phyloP scores from a whole-genome alignment of 1,140 invertebrate species.

The Holotrichia oblita region DNA sequence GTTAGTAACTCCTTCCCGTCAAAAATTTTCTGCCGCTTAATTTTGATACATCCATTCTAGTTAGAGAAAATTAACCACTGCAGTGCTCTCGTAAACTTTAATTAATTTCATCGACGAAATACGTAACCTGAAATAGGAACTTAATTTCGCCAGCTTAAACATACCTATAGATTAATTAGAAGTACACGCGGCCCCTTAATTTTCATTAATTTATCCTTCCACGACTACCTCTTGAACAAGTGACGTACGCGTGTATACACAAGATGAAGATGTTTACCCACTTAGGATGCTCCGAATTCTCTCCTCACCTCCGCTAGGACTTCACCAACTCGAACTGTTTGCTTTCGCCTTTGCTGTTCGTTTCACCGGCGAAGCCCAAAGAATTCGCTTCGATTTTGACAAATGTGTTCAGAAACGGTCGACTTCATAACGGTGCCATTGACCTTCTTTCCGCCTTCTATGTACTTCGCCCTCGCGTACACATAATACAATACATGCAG shows the following conservation, averaged over 20 bases:
- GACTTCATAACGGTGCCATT: constrained; percentile 16
- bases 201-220: neutral
- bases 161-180: neutral
- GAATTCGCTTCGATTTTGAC: constrained; percentile 11
- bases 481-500: neutral
- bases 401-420: neutral
- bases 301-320: neutral
- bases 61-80: too few species aligned
- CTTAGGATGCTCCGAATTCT: neutral
- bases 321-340: neutral
- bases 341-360: neutral
- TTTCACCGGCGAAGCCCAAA: neutral
- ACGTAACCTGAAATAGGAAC: neutral
- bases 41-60: too few species aligned
- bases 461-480: neutral
- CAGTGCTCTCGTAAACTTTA: too few species aligned
- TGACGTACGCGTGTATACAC: neutral
- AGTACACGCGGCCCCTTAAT: neutral
- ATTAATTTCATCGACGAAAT: too few species aligned
- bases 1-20: too few species aligned
- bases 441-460: neutral
- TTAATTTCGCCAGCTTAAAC: neutral
- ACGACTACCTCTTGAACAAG: neutral
- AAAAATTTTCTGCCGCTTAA: too few species aligned
- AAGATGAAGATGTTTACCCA: neutral